Evolutionary conservation across 2,888 invertebrate species (phyloP), one percentile per base, ranked within the genome.

Genomic region (Anarsia innoxiella): DNA sequence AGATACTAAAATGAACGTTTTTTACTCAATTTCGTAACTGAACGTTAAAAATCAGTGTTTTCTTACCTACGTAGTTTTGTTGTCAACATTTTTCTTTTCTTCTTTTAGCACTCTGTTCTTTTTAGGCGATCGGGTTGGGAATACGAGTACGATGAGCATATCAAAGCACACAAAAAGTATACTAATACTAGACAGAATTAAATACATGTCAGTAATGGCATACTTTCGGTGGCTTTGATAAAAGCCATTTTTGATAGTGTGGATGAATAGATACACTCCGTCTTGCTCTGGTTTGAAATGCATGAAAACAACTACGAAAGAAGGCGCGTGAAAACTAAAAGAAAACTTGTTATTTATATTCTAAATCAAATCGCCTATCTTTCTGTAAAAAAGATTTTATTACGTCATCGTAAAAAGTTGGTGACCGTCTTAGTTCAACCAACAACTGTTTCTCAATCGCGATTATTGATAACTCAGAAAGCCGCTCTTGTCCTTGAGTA

Each of bases 401-500:
- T 11, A 35, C 35, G 12, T 35, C 35, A n/a, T n/a, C n/a, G n/a
- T 29, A 37, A 30, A 37, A 37, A 14, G 13, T 31, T 25, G 31
- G 25, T n/a, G 31, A 37, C 8, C 36, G 36, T 29, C 29, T 36
- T 19, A 36, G 12, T 29, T 36, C 15, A 13, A 28, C n/a, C 19
- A 37, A 14, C n/a, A 37, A 25, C 11, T 9, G 8, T 31, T 37
- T 37, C 31, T 37, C 31, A 15, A 31, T 37, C 2, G 31, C 30
- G 9, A 37, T 37, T 23, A 28, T 28, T n/a, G 37, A 37, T 23
- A 37, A 25, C 2, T 30, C 37, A 9, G 37, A 23, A 2, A 25
- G 23, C 12, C 37, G 31, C 19, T 37, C 25, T 23, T 25, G 37
- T 5, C 23, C 29, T n/a, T 37, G 31, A 6, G 25, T 37, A 31